phyloP scores from a whole-genome alignment of 2,113 vertebrate species.

The Zapornia atra region DNA sequence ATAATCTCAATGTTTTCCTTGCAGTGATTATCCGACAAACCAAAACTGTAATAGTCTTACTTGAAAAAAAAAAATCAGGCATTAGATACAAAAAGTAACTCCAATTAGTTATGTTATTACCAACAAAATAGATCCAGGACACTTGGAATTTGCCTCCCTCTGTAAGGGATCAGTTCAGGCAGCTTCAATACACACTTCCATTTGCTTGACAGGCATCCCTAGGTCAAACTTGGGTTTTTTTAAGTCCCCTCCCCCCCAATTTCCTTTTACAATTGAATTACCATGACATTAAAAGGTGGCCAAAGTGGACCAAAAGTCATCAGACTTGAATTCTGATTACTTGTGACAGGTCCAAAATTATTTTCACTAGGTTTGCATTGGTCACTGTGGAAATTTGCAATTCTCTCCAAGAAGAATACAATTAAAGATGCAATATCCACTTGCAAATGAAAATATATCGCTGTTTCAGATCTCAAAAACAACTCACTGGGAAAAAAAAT shows the following conservation, averaged over 20 bases:
- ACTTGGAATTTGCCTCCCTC: constrained; percentile 7
- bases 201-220: constrained; percentile 4
- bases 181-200: not conserved
- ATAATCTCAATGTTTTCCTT: constrained; percentile 69
- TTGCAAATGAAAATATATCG: constrained; percentile 58
- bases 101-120: constrained; percentile 63
- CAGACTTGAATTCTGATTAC: constrained; percentile 36
- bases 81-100: constrained; percentile 48
- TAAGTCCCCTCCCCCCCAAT: not conserved
- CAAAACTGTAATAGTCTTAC: constrained; percentile 60
- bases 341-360: constrained; percentile 58
- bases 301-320: constrained; percentile 30
- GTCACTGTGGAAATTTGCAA: constrained; percentile 62
- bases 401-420: constrained; percentile 64
- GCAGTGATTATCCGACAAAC: constrained; percentile 65
- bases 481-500: not conserved
- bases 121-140: constrained; percentile 48
- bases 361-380: constrained; percentile 44
- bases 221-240: not conserved
- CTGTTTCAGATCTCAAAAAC: constrained; percentile 49
- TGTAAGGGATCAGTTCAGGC: constrained; percentile 9
- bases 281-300: not conserved
- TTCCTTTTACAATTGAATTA: constrained; percentile 47
- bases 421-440: constrained; percentile 55
- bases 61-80: constrained; percentile 48